Evolutionary conservation across 2,888 invertebrate genomes (phyloP).

Genomic region (Meteorus cinctellus): DNA sequence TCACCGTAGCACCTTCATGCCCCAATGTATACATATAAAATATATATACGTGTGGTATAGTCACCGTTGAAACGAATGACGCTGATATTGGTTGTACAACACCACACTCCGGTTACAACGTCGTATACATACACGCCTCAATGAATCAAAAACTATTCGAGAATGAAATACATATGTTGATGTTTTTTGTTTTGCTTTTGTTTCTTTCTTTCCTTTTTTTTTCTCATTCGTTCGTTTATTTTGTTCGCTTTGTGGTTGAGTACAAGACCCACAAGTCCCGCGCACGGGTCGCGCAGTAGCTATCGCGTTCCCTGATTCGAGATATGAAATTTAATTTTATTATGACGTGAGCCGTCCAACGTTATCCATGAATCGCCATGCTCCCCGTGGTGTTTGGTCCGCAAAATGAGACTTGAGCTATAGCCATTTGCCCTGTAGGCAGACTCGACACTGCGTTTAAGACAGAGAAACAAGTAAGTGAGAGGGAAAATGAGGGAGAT

Average conservation of each 20-base stretch:
- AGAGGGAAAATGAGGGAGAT: not conserved
- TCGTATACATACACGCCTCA: conserved; percentile 53
- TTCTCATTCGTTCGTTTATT: too few species aligned
- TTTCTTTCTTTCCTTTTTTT: not conserved
- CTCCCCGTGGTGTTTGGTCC: conserved; percentile 55
- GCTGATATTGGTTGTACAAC: conserved; percentile 39
- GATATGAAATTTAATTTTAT: conserved; percentile 67
- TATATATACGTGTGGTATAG: conserved; percentile 21
- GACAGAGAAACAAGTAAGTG: conserved; percentile 11
- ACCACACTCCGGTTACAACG: conserved; percentile 38
- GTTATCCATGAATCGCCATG: conserved; percentile 62
- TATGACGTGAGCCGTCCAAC: conserved; percentile 62
- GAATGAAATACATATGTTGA: conserved; percentile 50
- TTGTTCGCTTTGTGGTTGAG: not conserved
- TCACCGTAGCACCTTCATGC: conserved; percentile 30
- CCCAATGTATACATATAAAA: not conserved
- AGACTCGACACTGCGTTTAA: conserved; percentile 34
- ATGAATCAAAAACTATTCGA: conserved; percentile 62
- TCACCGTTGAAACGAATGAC: conserved; percentile 37
- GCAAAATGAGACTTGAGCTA: conserved; percentile 51
- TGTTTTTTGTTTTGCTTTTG: conserved; percentile 52
- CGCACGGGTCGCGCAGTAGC: conserved; percentile 56
- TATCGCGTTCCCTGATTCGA: conserved; percentile 64
- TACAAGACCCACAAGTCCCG: conserved; percentile 11
- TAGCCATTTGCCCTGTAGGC: conserved; percentile 47